These are phyloP conservation scores for Garra rufa DNA, from an alignment of 2,113 vertebrate genomes.

Conservation along the genomic window DNA sequence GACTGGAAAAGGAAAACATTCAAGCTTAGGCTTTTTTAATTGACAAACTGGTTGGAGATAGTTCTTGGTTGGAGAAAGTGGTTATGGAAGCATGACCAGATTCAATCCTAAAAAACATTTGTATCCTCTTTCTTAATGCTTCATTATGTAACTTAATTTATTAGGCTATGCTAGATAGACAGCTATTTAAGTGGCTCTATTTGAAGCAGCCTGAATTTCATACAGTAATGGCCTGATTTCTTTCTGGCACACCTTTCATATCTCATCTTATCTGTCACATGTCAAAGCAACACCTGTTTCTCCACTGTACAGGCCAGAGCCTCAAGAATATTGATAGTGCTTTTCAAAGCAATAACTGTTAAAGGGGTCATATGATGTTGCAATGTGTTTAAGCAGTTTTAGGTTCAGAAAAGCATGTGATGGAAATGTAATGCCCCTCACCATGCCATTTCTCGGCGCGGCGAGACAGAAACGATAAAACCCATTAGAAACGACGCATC, in stretches of 20 bases:
- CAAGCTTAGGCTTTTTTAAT: neutral
- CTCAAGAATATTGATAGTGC: neutral
- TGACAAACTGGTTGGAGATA: too few relatives aligned
- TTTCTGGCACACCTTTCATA: constrained; percentile 50
- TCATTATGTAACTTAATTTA: constrained; percentile 1
- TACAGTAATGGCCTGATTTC: constrained; percentile 58
- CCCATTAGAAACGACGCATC: too few relatives aligned
- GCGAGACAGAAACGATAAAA: too few relatives aligned
- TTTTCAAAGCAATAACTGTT: neutral
- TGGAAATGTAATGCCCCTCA: too few relatives aligned
- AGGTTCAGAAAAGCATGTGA: too few relatives aligned
- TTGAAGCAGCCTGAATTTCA: constrained; percentile 64
- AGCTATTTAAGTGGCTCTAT: constrained; percentile 64
- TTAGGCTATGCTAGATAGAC: constrained; percentile 42
- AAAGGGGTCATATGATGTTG: too few relatives aligned
- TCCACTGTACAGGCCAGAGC: neutral
- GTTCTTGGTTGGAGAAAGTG: neutral
- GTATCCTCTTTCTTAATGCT: neutral
- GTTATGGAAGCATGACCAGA: neutral
- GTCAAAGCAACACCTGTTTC: constrained; percentile 15
- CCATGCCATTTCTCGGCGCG: too few relatives aligned
- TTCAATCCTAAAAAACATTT: neutral
- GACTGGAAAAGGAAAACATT: neutral
- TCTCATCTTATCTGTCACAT: constrained; percentile 42
- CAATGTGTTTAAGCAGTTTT: too few relatives aligned